Evolutionary conservation across 2,113 vertebrate species (phyloP), one percentile per base, ranked within the genome.

Genomic region (Chelonoidis abingdonii): DNA sequence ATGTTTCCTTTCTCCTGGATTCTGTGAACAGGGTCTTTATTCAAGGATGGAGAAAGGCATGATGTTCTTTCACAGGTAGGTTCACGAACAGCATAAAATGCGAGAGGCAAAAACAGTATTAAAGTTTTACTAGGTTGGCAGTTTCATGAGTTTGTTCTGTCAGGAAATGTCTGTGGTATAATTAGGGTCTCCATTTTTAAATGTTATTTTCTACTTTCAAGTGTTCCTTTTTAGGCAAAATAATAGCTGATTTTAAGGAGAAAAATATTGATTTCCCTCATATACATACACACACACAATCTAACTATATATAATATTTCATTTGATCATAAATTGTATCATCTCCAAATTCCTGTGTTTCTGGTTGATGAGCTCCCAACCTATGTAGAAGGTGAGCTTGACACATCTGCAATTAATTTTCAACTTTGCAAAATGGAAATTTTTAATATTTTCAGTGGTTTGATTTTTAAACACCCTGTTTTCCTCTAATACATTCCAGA

Each of bases 101-200:
- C 1, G 5, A 89, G 17, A 72, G 44, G n/a, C 65, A 93, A 54
- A 90, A 72, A 93, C 57, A 84, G 88, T 25, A 84, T 47, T 80
- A 44, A 21, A 80, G n/a, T 7, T 35, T 94, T 93, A 87, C 89
- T 95, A 80, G 2, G 47, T 92, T 87, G 92, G 80, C 80, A 93
- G 38, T 88, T 95, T 87, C 41, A 87, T 72, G 76, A 87, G 80
- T 92, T n/a, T 94, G 69, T 91, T 84, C 21, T 57, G 84, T 96
- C 49, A 95, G 54, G 31, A 82, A 96, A 62, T 83, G 79, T 22
- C n/a, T 78, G 69, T 49, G 1, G 5, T 94, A 65, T 72, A 72
- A 53, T 83, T 83, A n/a, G 11, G 35, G 5, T 80, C 80, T 86
- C 57, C 11, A 31, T 75, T 5, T 12, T 7, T 65, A 79, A 31